A percentile compares a stretch with the other conserved stretches of the same genome.
Evolutionary conservation across 1,140 invertebrate species (phyloP).

Genomic region (Conopomorpha cramerella): DNA sequence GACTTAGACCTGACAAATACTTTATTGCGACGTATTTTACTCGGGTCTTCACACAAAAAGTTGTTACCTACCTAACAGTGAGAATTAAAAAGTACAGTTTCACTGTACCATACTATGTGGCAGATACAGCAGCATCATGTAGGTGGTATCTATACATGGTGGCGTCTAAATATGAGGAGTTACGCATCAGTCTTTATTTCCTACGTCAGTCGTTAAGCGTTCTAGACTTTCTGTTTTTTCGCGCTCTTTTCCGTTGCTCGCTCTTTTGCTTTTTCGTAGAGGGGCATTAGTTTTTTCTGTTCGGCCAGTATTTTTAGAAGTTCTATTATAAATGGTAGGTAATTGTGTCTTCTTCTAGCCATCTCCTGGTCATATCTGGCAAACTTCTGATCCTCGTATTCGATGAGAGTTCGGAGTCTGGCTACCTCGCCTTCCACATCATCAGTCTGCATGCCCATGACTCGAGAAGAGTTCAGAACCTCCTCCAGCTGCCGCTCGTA

Average conservation of each 20-base stretch:
- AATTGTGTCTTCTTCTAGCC: slow-evolving; percentile 94
- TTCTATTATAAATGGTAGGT: slow-evolving; percentile 96
- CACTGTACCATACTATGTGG: no score
- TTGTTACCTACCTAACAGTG: no score
- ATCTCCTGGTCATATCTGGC: slow-evolving; percentile 89
- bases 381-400: slow-evolving; percentile 87
- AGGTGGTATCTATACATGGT: no score
- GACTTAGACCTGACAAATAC: no score
- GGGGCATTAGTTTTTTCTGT: slow-evolving; percentile 85
- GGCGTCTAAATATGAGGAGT: no score
- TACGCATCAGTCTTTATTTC: no score
- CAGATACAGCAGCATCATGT: no score
- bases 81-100: no score
- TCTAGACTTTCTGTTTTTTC: slow-evolving; percentile 38
- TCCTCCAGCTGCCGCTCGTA: slow-evolving; percentile 81
- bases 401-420: slow-evolving; percentile 76
- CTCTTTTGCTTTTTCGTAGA: slow-evolving; percentile 88
- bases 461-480: slow-evolving; percentile 63
- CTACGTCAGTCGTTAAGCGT: no score
- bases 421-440: slow-evolving; percentile 74
- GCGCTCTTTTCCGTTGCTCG: slow-evolving; percentile 62
- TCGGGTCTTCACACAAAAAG: no score
- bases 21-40: no score
- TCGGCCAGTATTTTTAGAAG: slow-evolving; percentile 92
- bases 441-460: slow-evolving; percentile 59